Base-by-base conservation (phyloP, 2,113 vertebrate genomes). In the Psephotus haematonotus region DNA sequence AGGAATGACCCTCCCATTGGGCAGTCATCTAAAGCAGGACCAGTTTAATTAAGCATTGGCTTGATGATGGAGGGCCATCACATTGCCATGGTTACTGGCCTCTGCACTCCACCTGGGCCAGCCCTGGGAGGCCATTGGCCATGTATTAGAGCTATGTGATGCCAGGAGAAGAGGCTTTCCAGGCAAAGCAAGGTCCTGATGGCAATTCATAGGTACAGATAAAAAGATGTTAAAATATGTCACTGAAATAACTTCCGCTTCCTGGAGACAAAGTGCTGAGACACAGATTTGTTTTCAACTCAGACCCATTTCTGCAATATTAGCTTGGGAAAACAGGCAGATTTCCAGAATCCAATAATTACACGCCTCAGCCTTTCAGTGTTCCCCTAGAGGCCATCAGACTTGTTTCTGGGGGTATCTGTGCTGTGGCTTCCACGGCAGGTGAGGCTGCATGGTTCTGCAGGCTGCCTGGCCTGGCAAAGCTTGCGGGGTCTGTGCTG, bases 71-170 rank as follows among this genome's bases (percentile, higher is more conserved):
- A 52, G 64, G 60, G 28, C 2, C 16, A 3, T 43, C 10, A 31
- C 37, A 3, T 35, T 65, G 33, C 50, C 72, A 33, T 14, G 72
- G 76, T 68, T 86, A 20, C 17, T 0, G 13, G 35, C 27, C 29
- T 19, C 47, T 0, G 12, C 2, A 17, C 52, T 68, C 76, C 57
- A 29, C 44, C 59, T 6, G 44, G 59, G 49, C 47, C 33, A 64
- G 59, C 46, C 85, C 52, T 22, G 29, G 50, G 46, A 69, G 64
- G 67, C 49, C 35, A 62, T 17, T 62, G 59, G 24, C 39, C 39
- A 23, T 0, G 3, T 43, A 5, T 25, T 10, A 4, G 41, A 25
- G 47, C 55, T 6, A 10, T 0, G 5, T 11, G 64, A 43, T 31
- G 22, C 17, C 43, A 33, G 63, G 35, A 49, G 29, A 43, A 41